Conservation (phyloP, 92 coral and sea anemone species). For the Siderastrea radians region DNA sequence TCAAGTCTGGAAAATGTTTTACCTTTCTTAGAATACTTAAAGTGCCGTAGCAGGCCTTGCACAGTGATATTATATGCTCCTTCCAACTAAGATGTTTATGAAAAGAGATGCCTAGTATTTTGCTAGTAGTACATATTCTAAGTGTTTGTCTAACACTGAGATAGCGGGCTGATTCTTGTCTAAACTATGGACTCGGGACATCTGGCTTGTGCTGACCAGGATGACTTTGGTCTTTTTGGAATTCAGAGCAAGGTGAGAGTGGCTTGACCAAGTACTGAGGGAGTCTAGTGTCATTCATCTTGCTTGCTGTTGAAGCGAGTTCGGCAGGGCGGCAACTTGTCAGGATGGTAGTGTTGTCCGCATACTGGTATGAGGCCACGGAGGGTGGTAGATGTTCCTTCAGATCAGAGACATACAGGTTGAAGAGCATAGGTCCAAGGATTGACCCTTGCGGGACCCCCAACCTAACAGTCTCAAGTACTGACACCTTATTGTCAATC, state of each 20-base stretch:
- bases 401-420: constrained; percentile 49
- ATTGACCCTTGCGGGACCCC: constrained; percentile 73
- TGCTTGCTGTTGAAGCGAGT: neutral
- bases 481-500: constrained; percentile 53
- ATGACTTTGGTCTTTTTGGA: neutral
- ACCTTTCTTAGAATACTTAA: too few species aligned
- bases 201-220: too few species aligned
- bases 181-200: too few species aligned
- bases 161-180: too few species aligned
- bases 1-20: too few species aligned
- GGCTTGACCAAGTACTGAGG: neutral
- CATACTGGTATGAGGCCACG: neutral
- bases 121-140: too few species aligned
- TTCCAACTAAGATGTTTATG: too few species aligned
- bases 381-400: constrained; percentile 4
- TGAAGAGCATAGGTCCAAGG: constrained; percentile 63
- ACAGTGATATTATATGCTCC: too few species aligned
- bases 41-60: too few species aligned
- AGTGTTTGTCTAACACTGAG: too few species aligned
- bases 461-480: constrained; percentile 5
- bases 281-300: too few species aligned
- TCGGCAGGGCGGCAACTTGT: neutral
- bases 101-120: too few species aligned
- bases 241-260: neutral
- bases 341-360: neutral